These are phyloP conservation scores for Prunella strophiata DNA, from an alignment of 2,797 vertebrate genomes.

Conservation along the genomic window DNA sequence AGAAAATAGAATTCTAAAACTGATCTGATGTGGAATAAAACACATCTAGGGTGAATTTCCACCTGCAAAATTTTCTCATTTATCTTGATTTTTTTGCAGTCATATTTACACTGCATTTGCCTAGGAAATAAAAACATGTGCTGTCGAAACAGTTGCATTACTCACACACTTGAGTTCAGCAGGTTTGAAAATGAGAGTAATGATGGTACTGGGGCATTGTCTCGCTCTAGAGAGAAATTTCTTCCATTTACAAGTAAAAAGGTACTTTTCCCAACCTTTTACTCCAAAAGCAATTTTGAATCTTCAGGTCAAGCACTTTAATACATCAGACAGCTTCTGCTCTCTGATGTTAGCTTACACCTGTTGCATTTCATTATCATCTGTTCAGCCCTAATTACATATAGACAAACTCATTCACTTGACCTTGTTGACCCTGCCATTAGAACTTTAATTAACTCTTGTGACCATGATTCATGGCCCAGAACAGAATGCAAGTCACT, in stretches of 20 bases:
- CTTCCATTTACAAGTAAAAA: neutral
- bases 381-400: slow-evolving; percentile 7
- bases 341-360: slow-evolving; percentile 11
- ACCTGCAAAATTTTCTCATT: neutral
- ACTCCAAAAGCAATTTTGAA: neutral
- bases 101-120: neutral
- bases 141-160: neutral
- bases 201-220: neutral
- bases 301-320: neutral
- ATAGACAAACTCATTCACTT: slow-evolving; percentile 49
- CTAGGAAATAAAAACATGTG: neutral
- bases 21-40: neutral
- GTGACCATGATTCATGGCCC: slow-evolving; percentile 15
- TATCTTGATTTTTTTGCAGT: slow-evolving; percentile 1
- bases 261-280: neutral
- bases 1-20: neutral
- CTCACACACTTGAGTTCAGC: neutral
- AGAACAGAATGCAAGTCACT: slow-evolving; percentile 43
- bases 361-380: slow-evolving; percentile 44
- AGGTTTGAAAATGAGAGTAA: neutral
- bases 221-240: neutral
- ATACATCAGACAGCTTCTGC: neutral
- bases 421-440: slow-evolving; percentile 35
- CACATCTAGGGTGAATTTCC: neutral
- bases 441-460: slow-evolving; percentile 55